These are phyloP conservation scores for Stenopsyche tienmushanensis DNA, from an alignment of 1,140 invertebrate species.

Conservation along the genomic window DNA sequence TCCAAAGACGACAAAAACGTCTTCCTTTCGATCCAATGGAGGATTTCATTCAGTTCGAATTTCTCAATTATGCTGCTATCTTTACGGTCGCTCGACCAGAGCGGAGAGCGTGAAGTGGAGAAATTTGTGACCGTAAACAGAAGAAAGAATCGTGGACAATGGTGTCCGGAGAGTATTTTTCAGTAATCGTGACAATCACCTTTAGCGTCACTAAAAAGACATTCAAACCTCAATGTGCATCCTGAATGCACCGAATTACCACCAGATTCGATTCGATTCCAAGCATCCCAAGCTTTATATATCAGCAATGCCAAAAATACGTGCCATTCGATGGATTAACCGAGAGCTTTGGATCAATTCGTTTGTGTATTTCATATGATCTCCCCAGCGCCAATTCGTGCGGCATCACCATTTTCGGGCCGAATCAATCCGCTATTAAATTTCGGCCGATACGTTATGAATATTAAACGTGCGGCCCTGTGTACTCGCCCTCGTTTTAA, in stretches of 20 bases:
- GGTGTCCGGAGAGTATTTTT: background rate
- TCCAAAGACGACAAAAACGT: background rate
- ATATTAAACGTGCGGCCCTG: conserved; percentile 8
- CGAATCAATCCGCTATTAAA: background rate
- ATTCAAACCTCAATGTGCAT: background rate
- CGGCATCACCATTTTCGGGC: no score
- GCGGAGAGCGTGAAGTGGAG: conserved; percentile 24
- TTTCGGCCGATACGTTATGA: conserved; percentile 7
- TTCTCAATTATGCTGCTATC: conserved; percentile 19
- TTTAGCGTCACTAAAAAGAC: background rate
- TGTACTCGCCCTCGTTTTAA: conserved; percentile 10
- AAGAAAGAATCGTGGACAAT: background rate
- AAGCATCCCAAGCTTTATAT: background rate
- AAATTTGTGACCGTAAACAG: conserved; percentile 27
- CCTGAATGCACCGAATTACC: background rate
- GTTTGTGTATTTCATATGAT: no score
- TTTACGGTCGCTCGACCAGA: conserved; percentile 9
- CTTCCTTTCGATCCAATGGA: background rate
- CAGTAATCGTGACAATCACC: background rate
- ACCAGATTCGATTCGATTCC: background rate
- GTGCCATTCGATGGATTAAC: no score
- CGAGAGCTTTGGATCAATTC: no score
- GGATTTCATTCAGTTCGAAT: conserved; percentile 9
- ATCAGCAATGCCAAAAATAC: no score
- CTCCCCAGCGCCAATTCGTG: no score